Base-by-base conservation (phyloP, 2,797 vertebrate species). In the Gymnocypris eckloni region DNA sequence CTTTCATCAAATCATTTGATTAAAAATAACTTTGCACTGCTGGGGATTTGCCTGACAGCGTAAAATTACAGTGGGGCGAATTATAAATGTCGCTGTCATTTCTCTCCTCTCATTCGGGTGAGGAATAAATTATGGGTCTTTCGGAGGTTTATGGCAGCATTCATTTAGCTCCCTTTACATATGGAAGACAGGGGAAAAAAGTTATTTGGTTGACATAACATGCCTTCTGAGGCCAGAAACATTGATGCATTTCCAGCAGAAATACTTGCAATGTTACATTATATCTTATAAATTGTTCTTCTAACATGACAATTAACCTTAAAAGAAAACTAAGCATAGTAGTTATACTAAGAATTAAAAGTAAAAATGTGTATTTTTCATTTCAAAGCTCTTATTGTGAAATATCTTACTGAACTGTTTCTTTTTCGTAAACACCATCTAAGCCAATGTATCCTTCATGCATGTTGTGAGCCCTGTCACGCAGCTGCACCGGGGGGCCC, bases 1-100 rank as follows among this genome's bases (percentile, higher is more conserved):
- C 81, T 82, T 82, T 86, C 75, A 71, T 88, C 72, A 45, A 67
- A 78, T 85, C 75, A 85, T 87, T 87, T 88, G 84, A 86, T 89
- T 88, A 86, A 73, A 83, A 82, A 76, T 20, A 87, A 82, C 59
- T 71, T 70, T 20, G 56, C 50, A 72, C 50, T 66, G 54, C 54
- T 82, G 83, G 86, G 75, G 80, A 79, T 86, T 77, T 50, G n/a
- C 67, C 56, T 52, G 84, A 82, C 80, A 54, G 86, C 12, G 6
- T 79, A 86, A 80, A 87, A 87, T 85, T 87, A 88, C 52, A 80
- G 67, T n/a, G 66, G 50, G 79, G 52, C 66, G 13, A 67, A 88
- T 88, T 82, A 89, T 69, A 90, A 76, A 87, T 82, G 81, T 50
- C 75, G 61, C 59, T 83, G 87, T 86, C 85, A 72, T 78, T 56